phyloP scores from a whole-genome alignment of 2,888 invertebrate species.

The Hypomecis punctinalis region DNA sequence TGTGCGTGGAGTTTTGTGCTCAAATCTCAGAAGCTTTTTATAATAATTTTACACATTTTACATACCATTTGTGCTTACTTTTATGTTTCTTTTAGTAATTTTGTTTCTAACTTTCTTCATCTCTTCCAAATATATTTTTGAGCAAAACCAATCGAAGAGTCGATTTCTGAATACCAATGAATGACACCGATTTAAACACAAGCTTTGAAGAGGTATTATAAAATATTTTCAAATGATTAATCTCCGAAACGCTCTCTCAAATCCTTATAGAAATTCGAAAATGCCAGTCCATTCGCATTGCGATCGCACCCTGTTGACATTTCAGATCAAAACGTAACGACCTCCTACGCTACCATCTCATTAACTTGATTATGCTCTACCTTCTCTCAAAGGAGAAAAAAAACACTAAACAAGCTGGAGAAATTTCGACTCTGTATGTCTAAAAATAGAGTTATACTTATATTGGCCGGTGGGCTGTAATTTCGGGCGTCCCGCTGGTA shows the following conservation, averaged over 20 bases:
- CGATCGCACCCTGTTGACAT: slow-evolving; percentile 48
- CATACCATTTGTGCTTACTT: too few species aligned
- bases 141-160: too few species aligned
- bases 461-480: slow-evolving; percentile 37
- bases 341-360: slow-evolving; percentile 57
- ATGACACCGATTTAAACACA: too few species aligned
- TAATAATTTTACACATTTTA: too few species aligned
- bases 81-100: too few species aligned
- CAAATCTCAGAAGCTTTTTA: too few species aligned
- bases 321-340: slow-evolving; percentile 50
- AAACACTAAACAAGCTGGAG: slow-evolving; percentile 16
- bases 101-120: too few species aligned
- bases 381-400: slow-evolving; percentile 46
- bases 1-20: too few species aligned
- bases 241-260: background rate
- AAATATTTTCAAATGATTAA: too few species aligned
- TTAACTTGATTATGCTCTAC: slow-evolving; percentile 67
- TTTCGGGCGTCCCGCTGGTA: slow-evolving; percentile 51
- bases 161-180: too few species aligned
- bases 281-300: slow-evolving; percentile 18
- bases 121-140: too few species aligned
- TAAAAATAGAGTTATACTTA: slow-evolving; percentile 36
- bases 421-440: slow-evolving; percentile 25
- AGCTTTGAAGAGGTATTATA: too few species aligned
- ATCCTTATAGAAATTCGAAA: background rate